Evolutionary conservation across 2,888 invertebrate genomes (phyloP).

Genomic region (Endotricha flammealis): DNA sequence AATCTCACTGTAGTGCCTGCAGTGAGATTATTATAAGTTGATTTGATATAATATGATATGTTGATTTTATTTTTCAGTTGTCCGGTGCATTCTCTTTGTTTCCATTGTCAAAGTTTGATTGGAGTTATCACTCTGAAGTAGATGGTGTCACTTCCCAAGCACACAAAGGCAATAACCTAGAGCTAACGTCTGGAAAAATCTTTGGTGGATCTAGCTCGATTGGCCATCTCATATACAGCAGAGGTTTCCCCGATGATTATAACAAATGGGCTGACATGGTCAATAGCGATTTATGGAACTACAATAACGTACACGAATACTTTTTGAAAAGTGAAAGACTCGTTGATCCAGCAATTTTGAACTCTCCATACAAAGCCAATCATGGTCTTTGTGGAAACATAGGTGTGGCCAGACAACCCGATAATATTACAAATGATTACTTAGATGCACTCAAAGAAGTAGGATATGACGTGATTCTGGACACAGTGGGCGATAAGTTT

Average conservation of each 20-base stretch:
- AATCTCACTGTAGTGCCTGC: too few relatives aligned
- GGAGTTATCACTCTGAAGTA: conserved; percentile 27
- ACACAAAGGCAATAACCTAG: conserved; percentile 11
- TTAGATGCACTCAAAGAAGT: conserved; percentile 52
- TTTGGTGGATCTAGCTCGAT: conserved; percentile 41
- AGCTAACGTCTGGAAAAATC: conserved; percentile 36
- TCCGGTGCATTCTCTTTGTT: conserved; percentile 27
- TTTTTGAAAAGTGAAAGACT: conserved; percentile 37
- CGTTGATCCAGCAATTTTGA: conserved; percentile 22
- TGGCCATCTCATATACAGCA: conserved; percentile 28
- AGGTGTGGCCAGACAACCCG: conserved; percentile 38
- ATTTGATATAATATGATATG: too few relatives aligned
- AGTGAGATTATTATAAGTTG: too few relatives aligned
- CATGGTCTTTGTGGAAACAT: conserved; percentile 56
- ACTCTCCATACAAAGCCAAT: conserved; percentile 23
- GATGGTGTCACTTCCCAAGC: conserved; percentile 28
- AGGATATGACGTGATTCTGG: conserved; percentile 39
- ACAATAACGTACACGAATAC: conserved; percentile 26
- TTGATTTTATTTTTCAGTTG: conserved; percentile 27
- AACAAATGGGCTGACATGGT: conserved; percentile 28
- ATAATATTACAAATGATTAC: conserved; percentile 25
- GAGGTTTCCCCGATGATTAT: conserved; percentile 31
- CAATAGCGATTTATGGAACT: conserved; percentile 30
- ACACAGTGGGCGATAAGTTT: conserved; percentile 15
- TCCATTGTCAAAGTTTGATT: conserved; percentile 27